Evolutionary conservation across 1,140 invertebrate genomes (phyloP), one percentile per base, ranked within the genome.

Genomic region (Diachasmimorpha longicaudata): DNA sequence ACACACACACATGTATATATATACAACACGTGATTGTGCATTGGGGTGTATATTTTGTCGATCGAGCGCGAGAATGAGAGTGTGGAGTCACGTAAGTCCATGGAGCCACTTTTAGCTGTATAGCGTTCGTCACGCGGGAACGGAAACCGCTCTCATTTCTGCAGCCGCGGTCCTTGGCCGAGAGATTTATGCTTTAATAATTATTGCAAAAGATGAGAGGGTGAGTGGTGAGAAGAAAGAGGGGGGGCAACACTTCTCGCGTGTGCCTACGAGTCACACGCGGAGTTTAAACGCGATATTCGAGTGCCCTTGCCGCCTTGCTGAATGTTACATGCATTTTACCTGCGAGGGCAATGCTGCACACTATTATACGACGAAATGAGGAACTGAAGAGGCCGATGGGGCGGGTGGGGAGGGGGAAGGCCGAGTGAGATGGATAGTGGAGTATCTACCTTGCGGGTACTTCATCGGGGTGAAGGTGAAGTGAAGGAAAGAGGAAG

Each of bases 141-240:
- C 74, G 74, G 74, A 76, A 76, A 76, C 68, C 74, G 37, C 74
- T 76, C 74, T 76, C 25, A 23, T 63, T 69, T 63, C 39, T 71
- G 52, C 58, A 63, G 23, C 48, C 48, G 48, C 58, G 63, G 74
- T 75, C 69, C 74, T 71, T 71, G 69, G 69, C 74, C 52, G 52
- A 69, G 74, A 76, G 74, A 76, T 76, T 76, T 76, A 76, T 76
- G 74, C 69, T 76, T 76, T 76, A 76, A 76, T 76, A 76, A 76
- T 76, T 70, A 76, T 76, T 76, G 70, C 74, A 48, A 68, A 68
- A 76, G 74, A 76, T 71, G 74, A 74, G 63, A 44, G 39, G 63
- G 39, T 39, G 36, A 67, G 46, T 48, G 70, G 13, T 36, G 46
- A 31, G 31, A 21, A 23, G 44, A 21, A 48, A 25, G 69, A n/a